Evolutionary conservation across 2,888 invertebrate species (phyloP), one percentile per base, ranked within the genome.

Genomic region (Patella ulyssiponensis): DNA sequence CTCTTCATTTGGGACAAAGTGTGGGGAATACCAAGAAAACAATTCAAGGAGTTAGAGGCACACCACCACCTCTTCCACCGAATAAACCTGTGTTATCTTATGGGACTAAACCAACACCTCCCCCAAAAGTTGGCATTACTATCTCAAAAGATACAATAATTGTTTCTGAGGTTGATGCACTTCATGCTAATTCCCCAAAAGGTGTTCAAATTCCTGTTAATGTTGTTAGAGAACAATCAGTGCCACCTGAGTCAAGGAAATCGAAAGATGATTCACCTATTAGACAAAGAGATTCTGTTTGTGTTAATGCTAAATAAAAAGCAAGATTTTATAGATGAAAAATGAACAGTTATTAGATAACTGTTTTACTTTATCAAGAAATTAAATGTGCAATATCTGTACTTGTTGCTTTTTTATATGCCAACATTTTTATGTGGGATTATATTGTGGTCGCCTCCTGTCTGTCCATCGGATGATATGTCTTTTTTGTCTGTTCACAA

Each of bases 21-120:
- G 79, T 64, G 12, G 80, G 82, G 69, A 82, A 85, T 53, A 85
- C 86, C 2, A 77, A 87, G 9, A 84, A 87, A 79, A 77, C 79
- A 9, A 77, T 83, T 20, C 77, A 86, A 44, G 77, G 84, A 51
- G 88, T 88, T 12, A 81, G 90, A 23, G 90, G 90, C 3, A 85
- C 85, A 7, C 91, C 91, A 0, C 91, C 91, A 12, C 91, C 91
- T 5, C 91, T 91, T 82, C 91, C 91, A 84, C 91, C 91, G 72
- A 85, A 88, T 77, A 78, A 87, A 69, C 81, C 86, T 73, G 82
- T 85, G 44, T 80, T 82, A 51, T 74, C 84, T 23, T 77, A 82
- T 33, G 77, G 70, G 51, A 79, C 81, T 69, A 88, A 87, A 77
- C 86, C 87, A 3, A 80, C 83, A 12, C 86, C 84, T 17, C 85